Evolutionary conservation across 2,113 vertebrate genomes (phyloP).

Genomic region (Stomatorhinus ivindoensis): DNA sequence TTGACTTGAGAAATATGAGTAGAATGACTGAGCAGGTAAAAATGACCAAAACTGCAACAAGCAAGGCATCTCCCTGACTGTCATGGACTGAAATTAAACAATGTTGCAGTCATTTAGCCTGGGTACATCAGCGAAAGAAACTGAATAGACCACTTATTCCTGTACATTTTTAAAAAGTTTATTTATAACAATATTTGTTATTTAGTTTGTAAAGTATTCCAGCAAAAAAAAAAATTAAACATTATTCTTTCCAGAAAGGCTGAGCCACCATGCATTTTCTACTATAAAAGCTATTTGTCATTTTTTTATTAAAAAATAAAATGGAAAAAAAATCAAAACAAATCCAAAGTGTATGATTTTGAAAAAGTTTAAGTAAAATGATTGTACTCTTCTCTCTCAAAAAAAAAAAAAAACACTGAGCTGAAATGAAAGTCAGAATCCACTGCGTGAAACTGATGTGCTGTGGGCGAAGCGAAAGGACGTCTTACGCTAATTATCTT

Average conservation of each 20-base stretch:
- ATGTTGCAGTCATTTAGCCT: not conserved
- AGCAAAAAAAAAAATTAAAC: constrained; percentile 67
- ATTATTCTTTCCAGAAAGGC: constrained; percentile 62
- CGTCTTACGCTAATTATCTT: constrained; percentile 30
- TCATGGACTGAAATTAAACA: not conserved
- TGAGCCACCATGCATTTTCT: constrained; percentile 58
- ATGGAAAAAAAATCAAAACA: constrained; percentile 26
- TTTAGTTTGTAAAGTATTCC: constrained; percentile 74
- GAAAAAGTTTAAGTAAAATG: constrained; percentile 32
- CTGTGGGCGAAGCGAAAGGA: constrained; percentile 31
- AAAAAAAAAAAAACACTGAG: constrained; percentile 8
- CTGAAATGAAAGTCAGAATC: constrained; percentile 23
- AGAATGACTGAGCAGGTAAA: not conserved
- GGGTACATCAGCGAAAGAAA: not conserved
- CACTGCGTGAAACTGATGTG: constrained; percentile 23
- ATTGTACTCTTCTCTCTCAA: constrained; percentile 35
- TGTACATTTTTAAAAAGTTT: constrained; percentile 65
- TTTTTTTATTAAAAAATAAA: constrained; percentile 47
- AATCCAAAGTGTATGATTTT: constrained; percentile 42
- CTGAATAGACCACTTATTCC: constrained; percentile 34
- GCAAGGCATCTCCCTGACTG: not conserved
- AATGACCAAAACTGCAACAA: not conserved
- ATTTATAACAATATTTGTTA: constrained; percentile 77
- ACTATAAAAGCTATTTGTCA: constrained; percentile 75
- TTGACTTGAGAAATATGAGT: not conserved